Evolutionary conservation across 2,113 vertebrate species (phyloP).

Genomic region (Salminus brasiliensis): DNA sequence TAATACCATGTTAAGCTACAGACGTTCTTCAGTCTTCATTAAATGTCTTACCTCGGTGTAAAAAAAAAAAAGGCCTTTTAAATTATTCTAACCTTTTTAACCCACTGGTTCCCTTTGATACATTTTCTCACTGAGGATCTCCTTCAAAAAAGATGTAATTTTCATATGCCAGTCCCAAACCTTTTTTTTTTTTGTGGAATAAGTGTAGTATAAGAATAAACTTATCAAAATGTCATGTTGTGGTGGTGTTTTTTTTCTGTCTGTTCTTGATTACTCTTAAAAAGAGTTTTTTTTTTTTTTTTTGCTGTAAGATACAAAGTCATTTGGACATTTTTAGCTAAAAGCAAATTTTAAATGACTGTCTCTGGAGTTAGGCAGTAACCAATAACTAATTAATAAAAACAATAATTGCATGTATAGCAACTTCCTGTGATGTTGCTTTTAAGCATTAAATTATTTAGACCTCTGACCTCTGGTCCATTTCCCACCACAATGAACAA

Average conservation of each 20-base stretch:
- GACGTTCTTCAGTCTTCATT: background rate
- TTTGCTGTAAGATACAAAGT: background rate
- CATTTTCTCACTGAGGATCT: constrained; percentile 13
- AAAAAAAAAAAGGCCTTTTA: constrained; percentile 1
- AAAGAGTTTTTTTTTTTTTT: background rate
- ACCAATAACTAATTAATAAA: too few species aligned
- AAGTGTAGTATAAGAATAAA: constrained; percentile 40
- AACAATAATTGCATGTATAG: too few species aligned
- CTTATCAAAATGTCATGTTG: background rate
- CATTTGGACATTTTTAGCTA: too few species aligned
- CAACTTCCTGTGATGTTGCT: too few species aligned
- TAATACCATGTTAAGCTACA: background rate
- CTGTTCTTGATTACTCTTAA: too few species aligned
- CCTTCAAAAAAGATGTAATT: constrained; percentile 21
- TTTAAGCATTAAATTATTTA: too few species aligned
- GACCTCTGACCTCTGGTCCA: too few species aligned
- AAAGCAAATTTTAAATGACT: too few species aligned
- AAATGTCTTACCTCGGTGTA: background rate
- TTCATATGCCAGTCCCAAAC: background rate
- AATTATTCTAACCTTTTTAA: constrained; percentile 25
- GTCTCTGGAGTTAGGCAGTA: too few species aligned
- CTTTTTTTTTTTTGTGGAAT: constrained; percentile 22
- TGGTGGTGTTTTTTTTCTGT: background rate
- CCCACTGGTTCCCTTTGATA: constrained; percentile 23
- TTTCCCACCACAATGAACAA: too few species aligned